A percentile compares a stretch with the other conserved stretches of the same genome.
phyloP scores from a whole-genome alignment of 2,888 invertebrate genomes.

The Lasioglossum villosulum region DNA sequence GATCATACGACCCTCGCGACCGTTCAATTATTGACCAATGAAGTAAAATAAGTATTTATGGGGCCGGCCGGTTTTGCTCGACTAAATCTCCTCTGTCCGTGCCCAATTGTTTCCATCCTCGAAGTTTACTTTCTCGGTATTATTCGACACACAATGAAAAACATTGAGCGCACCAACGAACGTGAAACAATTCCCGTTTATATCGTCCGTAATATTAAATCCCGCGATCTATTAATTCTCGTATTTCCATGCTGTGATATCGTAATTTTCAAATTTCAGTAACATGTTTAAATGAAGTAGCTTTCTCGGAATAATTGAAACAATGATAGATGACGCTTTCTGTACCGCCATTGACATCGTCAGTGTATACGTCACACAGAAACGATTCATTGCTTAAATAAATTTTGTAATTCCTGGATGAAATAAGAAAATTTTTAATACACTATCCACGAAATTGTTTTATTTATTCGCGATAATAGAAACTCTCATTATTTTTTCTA shows the following conservation, averaged over 20 bases:
- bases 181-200: neutral
- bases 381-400: neutral
- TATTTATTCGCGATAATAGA: neutral
- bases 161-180: neutral
- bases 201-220: neutral
- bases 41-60: constrained; percentile 54
- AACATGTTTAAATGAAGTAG: neutral
- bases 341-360: too few relatives aligned
- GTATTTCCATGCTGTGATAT: neutral
- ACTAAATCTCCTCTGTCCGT: constrained; percentile 25
- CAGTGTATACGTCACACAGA: neutral
- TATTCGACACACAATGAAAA: neutral
- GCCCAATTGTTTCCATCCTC: constrained; percentile 33
- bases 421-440: neutral
- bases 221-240: neutral
- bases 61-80: neutral
- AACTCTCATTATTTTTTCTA: too few relatives aligned
- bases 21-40: constrained; percentile 43
- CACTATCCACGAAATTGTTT: neutral
- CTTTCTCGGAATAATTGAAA: neutral
- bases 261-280: neutral
- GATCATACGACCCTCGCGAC: neutral
- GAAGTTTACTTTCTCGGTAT: neutral
- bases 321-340: neutral
- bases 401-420: neutral